These are phyloP conservation scores for Drosophila kokeensis DNA, from an alignment of 2,888 invertebrate species.

Conservation along the genomic window DNA sequence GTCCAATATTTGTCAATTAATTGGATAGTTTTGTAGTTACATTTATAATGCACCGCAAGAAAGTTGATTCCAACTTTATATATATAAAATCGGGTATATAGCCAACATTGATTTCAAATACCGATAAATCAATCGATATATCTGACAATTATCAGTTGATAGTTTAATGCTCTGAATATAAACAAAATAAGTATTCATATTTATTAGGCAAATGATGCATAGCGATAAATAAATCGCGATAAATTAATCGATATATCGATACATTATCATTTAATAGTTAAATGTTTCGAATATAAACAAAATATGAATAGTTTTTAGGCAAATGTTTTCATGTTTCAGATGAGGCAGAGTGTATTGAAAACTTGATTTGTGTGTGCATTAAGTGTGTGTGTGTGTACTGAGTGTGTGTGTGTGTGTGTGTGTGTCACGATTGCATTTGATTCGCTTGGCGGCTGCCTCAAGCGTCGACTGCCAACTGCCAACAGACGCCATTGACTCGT, in stretches of 20 bases:
- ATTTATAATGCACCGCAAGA: too few species aligned
- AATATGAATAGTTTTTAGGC: background rate
- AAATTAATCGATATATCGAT: background rate
- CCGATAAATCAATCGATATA: background rate
- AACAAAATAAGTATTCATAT: background rate
- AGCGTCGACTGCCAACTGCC: slow-evolving; percentile 49
- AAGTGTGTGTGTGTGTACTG: slow-evolving; percentile 3
- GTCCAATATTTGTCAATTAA: too few species aligned
- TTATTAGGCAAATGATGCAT: background rate
- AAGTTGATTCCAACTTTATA: background rate
- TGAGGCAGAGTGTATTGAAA: background rate
- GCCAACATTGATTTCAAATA: background rate
- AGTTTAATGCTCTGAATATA: background rate
- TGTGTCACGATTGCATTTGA: slow-evolving; percentile 53
- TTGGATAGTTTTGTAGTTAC: background rate
- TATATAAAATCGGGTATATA: background rate
- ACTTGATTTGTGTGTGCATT: slow-evolving; percentile 2
- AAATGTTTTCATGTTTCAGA: background rate
- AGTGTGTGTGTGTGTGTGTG: slow-evolving; percentile 13
- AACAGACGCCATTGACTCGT: slow-evolving; percentile 76
- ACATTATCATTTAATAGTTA: background rate
- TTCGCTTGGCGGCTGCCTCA: slow-evolving; percentile 48
- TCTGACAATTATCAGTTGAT: background rate
- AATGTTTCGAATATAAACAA: background rate
- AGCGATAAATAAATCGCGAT: background rate